Percentiles rank a stretch among this genome's conserved stretches.
Conservation (phyloP, 2,113 vertebrate species). For the Fulmarus glacialis region DNA sequence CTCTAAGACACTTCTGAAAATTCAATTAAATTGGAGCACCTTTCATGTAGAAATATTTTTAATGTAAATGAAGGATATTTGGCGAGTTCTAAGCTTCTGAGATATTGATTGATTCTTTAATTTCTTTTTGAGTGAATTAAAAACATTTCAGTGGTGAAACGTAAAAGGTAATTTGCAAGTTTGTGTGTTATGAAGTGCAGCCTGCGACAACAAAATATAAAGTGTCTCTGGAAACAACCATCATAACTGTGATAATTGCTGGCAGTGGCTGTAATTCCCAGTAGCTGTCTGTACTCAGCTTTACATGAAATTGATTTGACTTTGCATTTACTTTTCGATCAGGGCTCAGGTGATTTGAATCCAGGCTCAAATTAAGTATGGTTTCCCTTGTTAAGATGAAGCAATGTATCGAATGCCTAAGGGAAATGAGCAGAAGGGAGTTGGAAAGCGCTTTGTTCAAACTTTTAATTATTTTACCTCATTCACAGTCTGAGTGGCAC, state of each 20-base stretch:
- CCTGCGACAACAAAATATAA: not conserved
- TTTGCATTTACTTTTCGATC: constrained; percentile 30
- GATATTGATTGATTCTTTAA: not conserved
- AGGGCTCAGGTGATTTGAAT: constrained; percentile 50
- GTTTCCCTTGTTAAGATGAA: constrained; percentile 41
- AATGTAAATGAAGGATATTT: not conserved
- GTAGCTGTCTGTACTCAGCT: constrained; percentile 15
- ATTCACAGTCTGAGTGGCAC: constrained; percentile 41
- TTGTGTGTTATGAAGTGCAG: not conserved
- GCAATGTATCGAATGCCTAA: constrained; percentile 27
- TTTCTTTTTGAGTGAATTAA: not conserved
- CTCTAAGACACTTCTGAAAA: not conserved
- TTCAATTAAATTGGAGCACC: not conserved
- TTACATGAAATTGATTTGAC: constrained; percentile 41
- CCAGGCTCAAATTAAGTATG: constrained; percentile 32
- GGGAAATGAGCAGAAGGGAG: constrained; percentile 37
- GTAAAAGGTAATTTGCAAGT: not conserved
- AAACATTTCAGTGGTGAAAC: not conserved
- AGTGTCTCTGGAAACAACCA: constrained; percentile 33
- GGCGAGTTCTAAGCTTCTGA: not conserved
- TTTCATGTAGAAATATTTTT: not conserved
- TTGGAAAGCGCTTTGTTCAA: constrained; percentile 26
- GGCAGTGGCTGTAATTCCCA: constrained; percentile 36
- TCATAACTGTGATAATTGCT: constrained; percentile 19
- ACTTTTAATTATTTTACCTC: constrained; percentile 61